phyloP scores from a whole-genome alignment of 1,140 invertebrate genomes.

The Brachionus plicatilis region DNA sequence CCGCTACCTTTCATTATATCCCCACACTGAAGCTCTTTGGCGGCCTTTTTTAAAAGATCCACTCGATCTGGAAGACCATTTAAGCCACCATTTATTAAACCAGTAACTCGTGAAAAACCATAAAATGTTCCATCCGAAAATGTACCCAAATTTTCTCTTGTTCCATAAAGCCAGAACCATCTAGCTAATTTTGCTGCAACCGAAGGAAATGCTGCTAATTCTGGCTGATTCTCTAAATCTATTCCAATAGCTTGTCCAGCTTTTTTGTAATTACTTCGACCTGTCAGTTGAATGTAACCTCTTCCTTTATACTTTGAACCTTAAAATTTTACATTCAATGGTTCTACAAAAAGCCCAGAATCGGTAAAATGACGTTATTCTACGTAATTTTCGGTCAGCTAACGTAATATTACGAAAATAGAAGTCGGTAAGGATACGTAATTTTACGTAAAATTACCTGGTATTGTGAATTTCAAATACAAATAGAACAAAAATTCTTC shows the following conservation, averaged over 20 bases:
- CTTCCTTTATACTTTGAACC: not conserved
- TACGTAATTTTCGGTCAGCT: no score
- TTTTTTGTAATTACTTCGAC: not conserved
- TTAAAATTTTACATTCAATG: no score
- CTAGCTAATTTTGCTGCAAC: not conserved
- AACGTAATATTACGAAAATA: no score
- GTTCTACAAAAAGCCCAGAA: no score
- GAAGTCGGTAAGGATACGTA: no score
- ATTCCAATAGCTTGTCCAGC: not conserved
- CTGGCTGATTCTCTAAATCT: not conserved
- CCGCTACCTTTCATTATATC: not conserved
- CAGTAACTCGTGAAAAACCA: not conserved
- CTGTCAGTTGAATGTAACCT: not conserved
- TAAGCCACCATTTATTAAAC: not conserved
- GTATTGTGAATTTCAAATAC: no score
- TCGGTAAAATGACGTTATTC: no score
- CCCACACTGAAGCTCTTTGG: not conserved
- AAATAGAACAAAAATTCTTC: no score
- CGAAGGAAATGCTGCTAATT: not conserved
- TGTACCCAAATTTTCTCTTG: not conserved
- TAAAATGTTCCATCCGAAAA: not conserved
- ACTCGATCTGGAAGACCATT: not conserved
- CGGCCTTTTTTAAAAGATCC: not conserved
- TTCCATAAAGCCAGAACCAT: not conserved
- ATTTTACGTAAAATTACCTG: no score